Percentiles rank a stretch among this genome's conserved stretches.
These are phyloP conservation scores for Phymanthus crucifer DNA, from an alignment of 92 coral and sea anemone genomes.

Conservation along the genomic window DNA sequence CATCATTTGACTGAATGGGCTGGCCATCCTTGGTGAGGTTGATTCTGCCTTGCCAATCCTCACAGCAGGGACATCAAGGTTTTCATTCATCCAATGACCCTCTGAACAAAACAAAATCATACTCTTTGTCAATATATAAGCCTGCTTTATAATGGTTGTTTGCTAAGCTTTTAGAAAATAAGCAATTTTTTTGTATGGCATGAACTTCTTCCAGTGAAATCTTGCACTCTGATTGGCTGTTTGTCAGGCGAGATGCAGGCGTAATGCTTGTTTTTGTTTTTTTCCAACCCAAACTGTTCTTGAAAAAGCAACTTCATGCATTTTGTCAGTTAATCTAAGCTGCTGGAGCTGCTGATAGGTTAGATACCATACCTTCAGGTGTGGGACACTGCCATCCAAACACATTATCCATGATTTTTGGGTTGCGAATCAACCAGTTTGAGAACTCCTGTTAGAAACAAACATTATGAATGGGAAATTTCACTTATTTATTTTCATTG, in stretches of 20 bases:
- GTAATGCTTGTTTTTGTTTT: too few species aligned
- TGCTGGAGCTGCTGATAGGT: too few species aligned
- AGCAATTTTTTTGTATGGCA: too few species aligned
- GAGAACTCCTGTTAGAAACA: slow-evolving; percentile 65
- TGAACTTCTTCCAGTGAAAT: too few species aligned
- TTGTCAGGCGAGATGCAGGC: too few species aligned
- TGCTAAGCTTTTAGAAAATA: too few species aligned
- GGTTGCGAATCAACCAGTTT: slow-evolving; percentile 84
- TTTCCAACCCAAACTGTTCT: too few species aligned
- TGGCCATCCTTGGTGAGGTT: slow-evolving; percentile 28
- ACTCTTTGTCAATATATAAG: too few species aligned
- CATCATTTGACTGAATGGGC: slow-evolving; percentile 22
- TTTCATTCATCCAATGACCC: slow-evolving; percentile 90
- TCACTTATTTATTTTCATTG: background rate
- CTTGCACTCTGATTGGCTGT: too few species aligned
- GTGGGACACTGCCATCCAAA: slow-evolving; percentile 99
- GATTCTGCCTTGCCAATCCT: slow-evolving; percentile 29
- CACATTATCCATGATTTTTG: slow-evolving; percentile 95
- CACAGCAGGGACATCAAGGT: slow-evolving; percentile 38
- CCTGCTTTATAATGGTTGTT: too few species aligned
- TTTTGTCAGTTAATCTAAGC: too few species aligned
- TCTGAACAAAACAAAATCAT: slow-evolving; percentile 33
- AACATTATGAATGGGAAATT: background rate
- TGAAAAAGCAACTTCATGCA: too few species aligned
- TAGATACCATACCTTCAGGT: slow-evolving; percentile 75